Conservation (phyloP, 2,888 invertebrate species). For the Agrochola lychnidis region DNA sequence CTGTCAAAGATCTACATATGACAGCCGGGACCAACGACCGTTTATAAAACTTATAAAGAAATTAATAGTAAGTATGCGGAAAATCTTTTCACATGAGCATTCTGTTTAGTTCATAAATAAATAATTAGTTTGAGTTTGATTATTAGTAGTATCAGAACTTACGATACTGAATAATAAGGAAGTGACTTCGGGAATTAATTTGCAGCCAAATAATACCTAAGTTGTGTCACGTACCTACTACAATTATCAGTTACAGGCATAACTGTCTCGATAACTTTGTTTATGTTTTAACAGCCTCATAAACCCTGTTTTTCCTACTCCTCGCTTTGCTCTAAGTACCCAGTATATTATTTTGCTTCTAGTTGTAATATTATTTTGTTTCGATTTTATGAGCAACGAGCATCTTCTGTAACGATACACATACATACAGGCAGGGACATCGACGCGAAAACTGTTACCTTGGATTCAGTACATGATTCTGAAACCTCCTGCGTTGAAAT, state of each 20-base stretch:
- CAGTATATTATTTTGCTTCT: background rate
- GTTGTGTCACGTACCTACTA: slow-evolving; percentile 28
- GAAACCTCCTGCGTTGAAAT: too few species aligned
- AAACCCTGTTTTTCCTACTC: slow-evolving; percentile 5
- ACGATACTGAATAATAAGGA: background rate
- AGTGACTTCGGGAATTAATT: background rate
- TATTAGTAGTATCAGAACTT: background rate
- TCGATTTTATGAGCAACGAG: background rate
- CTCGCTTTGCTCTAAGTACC: background rate
- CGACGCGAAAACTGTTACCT: too few species aligned
- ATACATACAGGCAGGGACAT: too few species aligned
- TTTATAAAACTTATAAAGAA: background rate
- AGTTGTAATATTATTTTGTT: background rate
- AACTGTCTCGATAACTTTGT: slow-evolving; percentile 35
- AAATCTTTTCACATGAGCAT: background rate
- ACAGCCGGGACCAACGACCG: too few species aligned
- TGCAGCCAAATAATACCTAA: background rate
- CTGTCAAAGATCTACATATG: too few species aligned
- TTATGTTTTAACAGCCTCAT: slow-evolving; percentile 15
- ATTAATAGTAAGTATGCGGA: background rate
- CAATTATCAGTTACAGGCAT: slow-evolving; percentile 28
- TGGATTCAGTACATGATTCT: too few species aligned
- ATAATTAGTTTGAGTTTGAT: background rate
- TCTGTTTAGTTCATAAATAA: background rate
- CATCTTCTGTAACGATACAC: background rate